Conservation (phyloP, 2,797 vertebrate genomes). For the Psittacula echo region DNA sequence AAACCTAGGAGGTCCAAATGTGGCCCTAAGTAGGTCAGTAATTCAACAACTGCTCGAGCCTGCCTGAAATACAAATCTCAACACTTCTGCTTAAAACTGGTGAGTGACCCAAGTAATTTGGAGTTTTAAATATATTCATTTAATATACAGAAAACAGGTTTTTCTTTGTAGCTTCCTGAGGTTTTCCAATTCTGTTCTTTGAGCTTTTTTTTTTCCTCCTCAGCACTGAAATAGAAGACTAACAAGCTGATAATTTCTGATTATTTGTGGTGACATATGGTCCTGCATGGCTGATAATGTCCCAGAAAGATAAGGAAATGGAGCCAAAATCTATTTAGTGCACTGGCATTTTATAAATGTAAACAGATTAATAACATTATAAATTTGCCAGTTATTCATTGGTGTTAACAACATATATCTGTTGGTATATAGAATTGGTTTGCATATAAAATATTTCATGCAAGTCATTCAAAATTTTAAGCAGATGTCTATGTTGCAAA, state of each 20-base stretch:
- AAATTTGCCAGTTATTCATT: not conserved
- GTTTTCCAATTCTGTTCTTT: not conserved
- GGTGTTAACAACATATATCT: not conserved
- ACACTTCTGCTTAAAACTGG: not conserved
- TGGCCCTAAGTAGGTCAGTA: not conserved
- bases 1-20: not conserved
- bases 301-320: not conserved
- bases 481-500: not conserved
- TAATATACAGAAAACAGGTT: fast-evolving
- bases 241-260: not conserved
- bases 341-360: not conserved
- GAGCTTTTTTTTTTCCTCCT: not conserved
- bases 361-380: not conserved
- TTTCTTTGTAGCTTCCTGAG: not conserved
- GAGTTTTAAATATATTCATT: not conserved
- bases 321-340: not conserved
- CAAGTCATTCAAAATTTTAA: not conserved
- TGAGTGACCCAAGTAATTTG: not conserved
- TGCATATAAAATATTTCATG: not conserved
- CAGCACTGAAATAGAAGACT: not conserved
- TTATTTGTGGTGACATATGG: not conserved
- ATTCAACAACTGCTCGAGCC: not conserved
- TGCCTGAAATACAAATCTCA: not conserved
- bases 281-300: not conserved
- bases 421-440: not conserved